Conservation (phyloP, 2,797 vertebrate species). For the Graptemys geographica region DNA sequence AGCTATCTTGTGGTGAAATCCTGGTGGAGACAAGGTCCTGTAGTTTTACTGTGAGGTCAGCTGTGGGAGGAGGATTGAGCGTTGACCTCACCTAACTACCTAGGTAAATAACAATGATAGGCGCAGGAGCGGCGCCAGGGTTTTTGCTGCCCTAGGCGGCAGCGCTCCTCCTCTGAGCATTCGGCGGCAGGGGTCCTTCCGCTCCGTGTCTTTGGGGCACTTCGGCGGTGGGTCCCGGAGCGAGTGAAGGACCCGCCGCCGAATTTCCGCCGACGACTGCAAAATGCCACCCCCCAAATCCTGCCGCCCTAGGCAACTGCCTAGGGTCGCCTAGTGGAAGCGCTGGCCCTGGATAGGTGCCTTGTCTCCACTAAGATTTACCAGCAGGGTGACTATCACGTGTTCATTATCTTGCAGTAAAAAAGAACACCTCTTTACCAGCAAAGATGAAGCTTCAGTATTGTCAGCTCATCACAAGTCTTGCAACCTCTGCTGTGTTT, state of each 20-base stretch:
- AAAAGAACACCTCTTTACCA: neutral
- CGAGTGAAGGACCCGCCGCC: too few relatives aligned
- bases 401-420: neutral
- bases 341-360: neutral
- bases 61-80: neutral
- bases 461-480: neutral
- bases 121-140: too few relatives aligned
- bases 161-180: too few relatives aligned
- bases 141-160: too few relatives aligned
- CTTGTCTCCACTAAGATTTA: neutral
- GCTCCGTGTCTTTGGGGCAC: too few relatives aligned
- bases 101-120: neutral
- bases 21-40: neutral
- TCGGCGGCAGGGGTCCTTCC: too few relatives aligned
- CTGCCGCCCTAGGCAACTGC: too few relatives aligned
- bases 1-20: neutral
- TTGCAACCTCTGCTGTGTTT: neutral
- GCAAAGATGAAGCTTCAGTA: neutral
- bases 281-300: too few relatives aligned
- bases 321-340: too few relatives aligned
- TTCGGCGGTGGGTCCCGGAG: too few relatives aligned
- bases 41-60: neutral
- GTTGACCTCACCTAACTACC: neutral
- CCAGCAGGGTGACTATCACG: neutral
- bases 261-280: too few relatives aligned